phyloP scores from a whole-genome alignment of 2,113 vertebrate genomes.

The Pionites leucogaster region DNA sequence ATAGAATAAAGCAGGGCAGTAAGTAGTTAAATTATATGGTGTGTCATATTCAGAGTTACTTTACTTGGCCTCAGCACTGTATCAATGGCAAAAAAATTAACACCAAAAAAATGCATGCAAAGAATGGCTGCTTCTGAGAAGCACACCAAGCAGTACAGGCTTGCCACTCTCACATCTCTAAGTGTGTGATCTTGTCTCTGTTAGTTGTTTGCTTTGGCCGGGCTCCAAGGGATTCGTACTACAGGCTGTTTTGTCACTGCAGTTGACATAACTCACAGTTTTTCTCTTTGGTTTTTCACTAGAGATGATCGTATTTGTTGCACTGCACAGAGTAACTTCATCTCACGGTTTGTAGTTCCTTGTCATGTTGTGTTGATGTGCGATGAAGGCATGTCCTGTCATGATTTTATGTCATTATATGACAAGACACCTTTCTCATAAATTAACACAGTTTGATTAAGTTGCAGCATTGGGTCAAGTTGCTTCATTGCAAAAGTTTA shows the following conservation, averaged over 20 bases:
- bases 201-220: slow-evolving; percentile 45
- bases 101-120: slow-evolving; percentile 8
- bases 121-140: neutral
- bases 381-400: slow-evolving; percentile 25
- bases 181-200: slow-evolving; percentile 37
- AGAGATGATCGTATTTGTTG: neutral
- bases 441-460: slow-evolving; percentile 13
- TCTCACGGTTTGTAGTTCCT: neutral
- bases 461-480: neutral
- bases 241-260: slow-evolving; percentile 50
- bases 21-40: slow-evolving; percentile 1
- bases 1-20: neutral
- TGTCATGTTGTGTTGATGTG: slow-evolving; percentile 21
- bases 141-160: neutral
- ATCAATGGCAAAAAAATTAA: slow-evolving; percentile 37
- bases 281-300: slow-evolving; percentile 24
- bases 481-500: neutral
- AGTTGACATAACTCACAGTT: slow-evolving; percentile 37
- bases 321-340: neutral
- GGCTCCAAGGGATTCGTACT: slow-evolving; percentile 22
- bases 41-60: slow-evolving; percentile 4
- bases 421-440: slow-evolving; percentile 35
- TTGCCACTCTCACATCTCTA: slow-evolving; percentile 15
- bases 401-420: slow-evolving; percentile 5
- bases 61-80: neutral